phyloP scores from a whole-genome alignment of 2,113 vertebrate genomes.

The Megalops atlanticus region DNA sequence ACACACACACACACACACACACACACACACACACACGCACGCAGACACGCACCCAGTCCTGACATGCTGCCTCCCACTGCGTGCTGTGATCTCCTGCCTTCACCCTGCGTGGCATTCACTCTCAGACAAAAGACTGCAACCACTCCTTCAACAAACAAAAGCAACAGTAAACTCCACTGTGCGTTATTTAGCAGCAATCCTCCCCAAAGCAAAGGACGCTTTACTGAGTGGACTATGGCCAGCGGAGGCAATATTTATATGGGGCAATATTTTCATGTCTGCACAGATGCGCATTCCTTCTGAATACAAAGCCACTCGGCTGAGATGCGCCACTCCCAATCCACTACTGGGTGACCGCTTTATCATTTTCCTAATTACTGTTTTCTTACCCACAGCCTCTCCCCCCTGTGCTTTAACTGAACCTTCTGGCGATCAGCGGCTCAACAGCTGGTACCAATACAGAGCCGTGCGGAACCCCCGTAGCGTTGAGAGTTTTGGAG shows the following conservation, averaged over 20 bases:
- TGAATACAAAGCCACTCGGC: not conserved
- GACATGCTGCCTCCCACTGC: not conserved
- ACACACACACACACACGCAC: conserved; percentile 13
- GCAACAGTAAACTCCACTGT: not conserved
- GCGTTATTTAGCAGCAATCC: not conserved
- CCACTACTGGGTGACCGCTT: not conserved
- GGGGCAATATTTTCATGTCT: not conserved
- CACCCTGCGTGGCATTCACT: too few relatives aligned
- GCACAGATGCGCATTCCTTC: not conserved
- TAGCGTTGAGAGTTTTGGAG: not conserved
- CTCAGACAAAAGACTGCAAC: not conserved
- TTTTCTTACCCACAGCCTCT: not conserved
- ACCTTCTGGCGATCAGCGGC: not conserved
- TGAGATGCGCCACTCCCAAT: not conserved
- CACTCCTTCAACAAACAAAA: not conserved
- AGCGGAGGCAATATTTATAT: too few relatives aligned
- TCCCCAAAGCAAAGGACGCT: not conserved
- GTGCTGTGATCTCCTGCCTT: too few relatives aligned
- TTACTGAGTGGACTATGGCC: not conserved
- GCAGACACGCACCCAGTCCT: too few relatives aligned
- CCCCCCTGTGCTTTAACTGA: not conserved
- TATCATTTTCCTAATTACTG: not conserved
- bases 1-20: not conserved
- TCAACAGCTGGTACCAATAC: not conserved
- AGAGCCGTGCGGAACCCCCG: not conserved